phyloP scores from a whole-genome alignment of 2,888 invertebrate genomes.

The Latheticus oryzae region DNA sequence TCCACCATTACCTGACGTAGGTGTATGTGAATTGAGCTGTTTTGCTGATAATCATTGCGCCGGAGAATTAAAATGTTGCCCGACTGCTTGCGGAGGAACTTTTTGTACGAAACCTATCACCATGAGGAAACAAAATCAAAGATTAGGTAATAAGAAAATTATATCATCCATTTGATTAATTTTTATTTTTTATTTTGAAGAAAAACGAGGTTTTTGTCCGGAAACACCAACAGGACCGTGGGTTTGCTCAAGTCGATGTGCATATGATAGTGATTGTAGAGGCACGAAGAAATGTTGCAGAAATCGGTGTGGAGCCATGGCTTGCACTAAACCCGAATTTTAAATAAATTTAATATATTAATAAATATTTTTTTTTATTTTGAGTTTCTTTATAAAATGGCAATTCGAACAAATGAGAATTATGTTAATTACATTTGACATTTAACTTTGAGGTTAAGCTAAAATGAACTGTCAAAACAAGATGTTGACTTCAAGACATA shows the following conservation, averaged over 20 bases:
- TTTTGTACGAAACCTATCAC: constrained; percentile 27
- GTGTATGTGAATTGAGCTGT: constrained; percentile 32
- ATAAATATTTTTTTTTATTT: constrained; percentile 6
- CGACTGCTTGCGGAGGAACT: constrained; percentile 35
- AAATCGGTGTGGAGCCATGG: constrained; percentile 40
- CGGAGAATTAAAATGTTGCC: constrained; percentile 31
- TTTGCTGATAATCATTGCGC: constrained; percentile 29
- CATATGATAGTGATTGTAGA: constrained; percentile 41
- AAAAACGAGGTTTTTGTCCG: constrained; percentile 45
- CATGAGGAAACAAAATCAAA: constrained; percentile 5
- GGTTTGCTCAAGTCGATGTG: constrained; percentile 45
- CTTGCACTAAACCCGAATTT: constrained; percentile 30
- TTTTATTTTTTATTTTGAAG: constrained; percentile 20
- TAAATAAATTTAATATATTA: no score
- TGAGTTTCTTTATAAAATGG: background rate
- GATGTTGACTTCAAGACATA: background rate
- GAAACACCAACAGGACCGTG: constrained; percentile 39
- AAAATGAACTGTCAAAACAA: background rate
- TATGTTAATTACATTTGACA: background rate
- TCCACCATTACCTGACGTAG: constrained; percentile 31
- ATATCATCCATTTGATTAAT: background rate
- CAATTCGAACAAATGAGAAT: background rate
- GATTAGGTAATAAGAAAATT: constrained; percentile 13
- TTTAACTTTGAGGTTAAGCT: constrained; percentile 5
- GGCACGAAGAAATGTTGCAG: constrained; percentile 45